Conservation (phyloP, 1,140 invertebrate species). For the Brachionus asplanchnoidis region DNA sequence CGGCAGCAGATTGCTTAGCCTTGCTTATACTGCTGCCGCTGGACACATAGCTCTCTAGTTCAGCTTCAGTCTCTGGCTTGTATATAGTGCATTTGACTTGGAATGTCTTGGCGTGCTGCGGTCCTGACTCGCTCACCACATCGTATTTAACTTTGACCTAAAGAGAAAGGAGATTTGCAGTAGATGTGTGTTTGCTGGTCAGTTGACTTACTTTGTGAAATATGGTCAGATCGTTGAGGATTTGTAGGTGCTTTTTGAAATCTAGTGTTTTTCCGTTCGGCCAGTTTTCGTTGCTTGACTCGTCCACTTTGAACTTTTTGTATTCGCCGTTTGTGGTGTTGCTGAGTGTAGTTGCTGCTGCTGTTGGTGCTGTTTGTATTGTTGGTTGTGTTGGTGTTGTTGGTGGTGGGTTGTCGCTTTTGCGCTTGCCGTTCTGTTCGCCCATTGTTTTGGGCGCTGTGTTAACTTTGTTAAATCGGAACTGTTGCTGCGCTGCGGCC, state of each 20-base stretch:
- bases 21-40: not conserved
- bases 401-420: not conserved
- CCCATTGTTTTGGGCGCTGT: not conserved
- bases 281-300: not conserved
- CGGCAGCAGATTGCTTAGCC: slow-evolving; percentile 3
- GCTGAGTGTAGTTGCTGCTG: not conserved
- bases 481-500: not conserved
- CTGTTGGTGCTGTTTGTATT: not conserved
- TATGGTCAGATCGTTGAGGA: not conserved
- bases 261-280: not conserved
- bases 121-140: not conserved
- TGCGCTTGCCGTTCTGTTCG: not conserved
- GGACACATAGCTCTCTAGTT: not conserved
- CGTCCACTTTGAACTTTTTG: not conserved
- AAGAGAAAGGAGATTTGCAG: not conserved
- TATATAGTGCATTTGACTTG: slow-evolving; percentile 3
- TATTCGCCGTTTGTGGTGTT: not conserved
- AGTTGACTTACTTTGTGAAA: not conserved
- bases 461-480: not conserved
- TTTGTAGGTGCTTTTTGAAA: not conserved
- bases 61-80: not conserved
- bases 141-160: not conserved
- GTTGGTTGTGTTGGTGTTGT: not conserved
- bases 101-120: slow-evolving; percentile 3
- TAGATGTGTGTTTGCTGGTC: not conserved